Percentiles rank a stretch among this genome's conserved stretches.
Evolutionary conservation across 1,140 invertebrate species (phyloP).

Genomic region (Heliconius himera): DNA sequence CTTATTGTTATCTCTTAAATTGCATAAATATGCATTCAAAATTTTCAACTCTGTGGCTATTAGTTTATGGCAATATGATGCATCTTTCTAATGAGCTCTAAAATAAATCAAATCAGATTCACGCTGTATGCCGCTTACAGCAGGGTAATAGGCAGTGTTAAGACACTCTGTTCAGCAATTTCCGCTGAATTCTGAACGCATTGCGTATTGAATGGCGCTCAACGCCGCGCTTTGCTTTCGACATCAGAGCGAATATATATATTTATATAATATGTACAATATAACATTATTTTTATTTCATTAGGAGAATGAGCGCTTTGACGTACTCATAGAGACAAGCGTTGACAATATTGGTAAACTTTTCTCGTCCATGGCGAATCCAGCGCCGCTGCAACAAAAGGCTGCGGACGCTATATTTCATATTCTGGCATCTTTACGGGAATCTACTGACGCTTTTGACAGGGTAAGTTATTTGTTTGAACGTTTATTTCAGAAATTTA

Average conservation of each 20-base stretch:
- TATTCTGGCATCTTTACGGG: constrained; percentile 58
- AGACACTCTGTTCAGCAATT: too few species aligned
- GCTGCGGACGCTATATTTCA: constrained; percentile 64
- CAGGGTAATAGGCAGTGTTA: too few species aligned
- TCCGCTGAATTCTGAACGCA: too few species aligned
- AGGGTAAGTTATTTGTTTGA: not conserved
- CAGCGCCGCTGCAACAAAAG: constrained; percentile 47
- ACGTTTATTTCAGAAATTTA: not conserved
- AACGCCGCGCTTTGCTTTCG: too few species aligned
- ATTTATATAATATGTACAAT: too few species aligned
- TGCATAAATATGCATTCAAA: not conserved
- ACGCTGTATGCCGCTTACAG: too few species aligned
- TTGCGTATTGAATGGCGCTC: too few species aligned
- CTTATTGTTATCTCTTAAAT: not conserved
- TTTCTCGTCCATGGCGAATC: constrained; percentile 53
- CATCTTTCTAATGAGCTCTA: too few species aligned
- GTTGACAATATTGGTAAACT: constrained; percentile 58
- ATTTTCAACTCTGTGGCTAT: not conserved
- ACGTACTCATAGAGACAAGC: constrained; percentile 66
- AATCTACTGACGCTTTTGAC: constrained; percentile 62
- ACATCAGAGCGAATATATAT: too few species aligned
- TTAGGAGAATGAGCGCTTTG: constrained; percentile 64
- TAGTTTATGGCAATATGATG: too few species aligned
- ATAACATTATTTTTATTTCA: not conserved
- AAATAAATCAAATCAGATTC: too few species aligned